Base-by-base conservation (phyloP, 2,113 vertebrate species). In the Colius striatus region DNA sequence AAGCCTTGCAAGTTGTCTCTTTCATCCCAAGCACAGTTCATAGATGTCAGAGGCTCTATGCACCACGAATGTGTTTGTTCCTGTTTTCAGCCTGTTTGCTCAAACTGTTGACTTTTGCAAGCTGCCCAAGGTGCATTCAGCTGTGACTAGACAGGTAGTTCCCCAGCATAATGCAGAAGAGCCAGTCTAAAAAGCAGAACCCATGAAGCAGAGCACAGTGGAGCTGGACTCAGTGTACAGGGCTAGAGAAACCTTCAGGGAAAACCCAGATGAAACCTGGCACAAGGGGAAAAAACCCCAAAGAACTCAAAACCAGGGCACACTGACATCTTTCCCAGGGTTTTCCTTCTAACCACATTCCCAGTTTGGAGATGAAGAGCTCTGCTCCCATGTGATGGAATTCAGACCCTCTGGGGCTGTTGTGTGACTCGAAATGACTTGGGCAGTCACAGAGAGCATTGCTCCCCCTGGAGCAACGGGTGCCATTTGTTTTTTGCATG, bases 391-490 rank as follows among this genome's bases (percentile, higher is more conserved):
- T 21, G 43, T 38, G 58, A 15, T 71, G 82, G 53, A 63, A 15
- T n/a, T 77, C 6, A 8, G 2, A n/a, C 20, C 58, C 27, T 45
- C 38, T 25, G 5, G 9, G 43, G 26, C 2, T 45, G 58, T 55
- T 45, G 68, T 55, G n/a, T 10, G 50, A 60, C 20, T 54, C 60
- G 5, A 2, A 45, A 32, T 20, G 20, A n/a, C 53, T 0, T 2
- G 4, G 60, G 51, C 3, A 1, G 51, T 12, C 13, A 32, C 32
- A 8, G 53, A 16, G 10, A 0, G 0, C 9, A 13, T 27, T 18
- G 21, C 27, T 47, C 12, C 48, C 38, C 51, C 77, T 8, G 32
- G 5, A 36, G 41, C 6, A 13, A 7, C 0, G 50, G 9, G 30
- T 7, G n/a, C 19, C 13, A 1, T 9, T 1, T 5, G 15, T 8